A percentile compares a stretch with the other conserved stretches of the same genome.
These are phyloP conservation scores for Fistularia commersonii DNA, from an alignment of 2,797 vertebrate genomes.

Conservation along the genomic window DNA sequence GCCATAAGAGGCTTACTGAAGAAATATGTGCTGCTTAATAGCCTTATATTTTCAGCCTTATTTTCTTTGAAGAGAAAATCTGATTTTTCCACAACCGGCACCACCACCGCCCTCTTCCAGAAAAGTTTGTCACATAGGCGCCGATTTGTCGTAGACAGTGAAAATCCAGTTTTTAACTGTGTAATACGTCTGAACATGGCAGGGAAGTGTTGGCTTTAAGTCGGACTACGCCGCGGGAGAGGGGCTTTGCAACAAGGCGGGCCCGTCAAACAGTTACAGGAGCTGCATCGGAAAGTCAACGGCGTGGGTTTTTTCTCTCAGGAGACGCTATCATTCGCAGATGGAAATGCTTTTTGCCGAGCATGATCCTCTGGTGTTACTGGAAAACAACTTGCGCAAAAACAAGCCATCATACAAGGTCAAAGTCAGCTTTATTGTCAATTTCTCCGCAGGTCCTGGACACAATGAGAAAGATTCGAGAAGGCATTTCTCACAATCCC, in stretches of 20 bases:
- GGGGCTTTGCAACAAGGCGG: conserved; percentile 47
- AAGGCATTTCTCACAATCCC: no score
- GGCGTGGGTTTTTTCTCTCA: conserved; percentile 13
- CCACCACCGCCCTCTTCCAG: conserved; percentile 20
- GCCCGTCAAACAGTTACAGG: conserved; percentile 38
- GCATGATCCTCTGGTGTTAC: no score
- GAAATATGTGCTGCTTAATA: conserved; percentile 71
- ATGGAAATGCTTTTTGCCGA: no score
- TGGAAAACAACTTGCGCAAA: no score
- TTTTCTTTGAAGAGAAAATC: conserved; percentile 53
- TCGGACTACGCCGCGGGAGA: conserved; percentile 51
- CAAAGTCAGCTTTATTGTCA: no score
- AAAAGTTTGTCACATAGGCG: conserved; percentile 66
- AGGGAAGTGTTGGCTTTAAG: conserved; percentile 58
- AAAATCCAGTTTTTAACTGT: conserved; percentile 69
- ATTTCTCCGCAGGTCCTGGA: no score
- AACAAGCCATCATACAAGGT: no score
- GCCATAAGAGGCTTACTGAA: conserved; percentile 75
- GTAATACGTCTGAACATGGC: conserved; percentile 59
- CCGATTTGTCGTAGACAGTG: conserved; percentile 65
- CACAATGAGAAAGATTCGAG: no score
- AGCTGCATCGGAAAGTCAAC: conserved; percentile 42
- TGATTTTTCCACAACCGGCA: conserved; percentile 27
- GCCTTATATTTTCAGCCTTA: conserved; percentile 62
- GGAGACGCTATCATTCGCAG: no score